Base-by-base conservation (phyloP, 2,888 invertebrate genomes). In the Hybos culiciformis region DNA sequence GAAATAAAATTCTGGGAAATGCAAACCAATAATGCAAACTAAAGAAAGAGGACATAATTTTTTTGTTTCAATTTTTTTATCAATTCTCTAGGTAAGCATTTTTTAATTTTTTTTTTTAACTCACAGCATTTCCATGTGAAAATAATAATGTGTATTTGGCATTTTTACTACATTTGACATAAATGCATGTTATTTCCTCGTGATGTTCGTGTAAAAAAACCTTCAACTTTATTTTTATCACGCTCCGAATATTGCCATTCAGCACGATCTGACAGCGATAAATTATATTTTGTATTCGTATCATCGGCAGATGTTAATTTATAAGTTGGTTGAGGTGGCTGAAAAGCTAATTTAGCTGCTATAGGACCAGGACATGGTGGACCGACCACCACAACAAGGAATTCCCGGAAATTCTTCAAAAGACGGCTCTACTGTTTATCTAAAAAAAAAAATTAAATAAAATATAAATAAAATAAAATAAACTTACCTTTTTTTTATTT, bases 331-430 rank as follows among this genome's bases (percentile, higher is more conserved):
- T 96, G 94, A 54, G 98, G 98, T 58, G 98, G 98, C 68, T 98
- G 79, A 72, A 99, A 99, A 52, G 98, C 98, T 63, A 98, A 74
- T 75, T 99, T 98, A 56, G 97, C 93, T 59, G 96, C 97, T 62
- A 99, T 98, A 69, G 88, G 81, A 58, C 93, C 92, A 55, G 98
- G 98, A 71, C 92, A 96, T 61, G 98, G 98, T 63, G 98, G 98
- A 75, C 98, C n/a, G n/a, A n/a, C n/a, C n/a, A n/a, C n/a, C n/a
- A n/a, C n/a, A n/a, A n/a, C n/a, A n/a, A n/a, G n/a, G n/a, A n/a
- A n/a, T n/a, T n/a, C n/a, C n/a, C n/a, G n/a, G n/a, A n/a, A n/a
- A n/a, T n/a, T n/a, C n/a, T n/a, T n/a, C n/a, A n/a, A n/a, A n/a
- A n/a, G n/a, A n/a, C n/a, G n/a, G n/a, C n/a, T n/a, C n/a, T n/a